A percentile compares a stretch with the other conserved stretches of the same genome.
phyloP scores from a whole-genome alignment of 1,140 invertebrate species.

The Ericerus pela region DNA sequence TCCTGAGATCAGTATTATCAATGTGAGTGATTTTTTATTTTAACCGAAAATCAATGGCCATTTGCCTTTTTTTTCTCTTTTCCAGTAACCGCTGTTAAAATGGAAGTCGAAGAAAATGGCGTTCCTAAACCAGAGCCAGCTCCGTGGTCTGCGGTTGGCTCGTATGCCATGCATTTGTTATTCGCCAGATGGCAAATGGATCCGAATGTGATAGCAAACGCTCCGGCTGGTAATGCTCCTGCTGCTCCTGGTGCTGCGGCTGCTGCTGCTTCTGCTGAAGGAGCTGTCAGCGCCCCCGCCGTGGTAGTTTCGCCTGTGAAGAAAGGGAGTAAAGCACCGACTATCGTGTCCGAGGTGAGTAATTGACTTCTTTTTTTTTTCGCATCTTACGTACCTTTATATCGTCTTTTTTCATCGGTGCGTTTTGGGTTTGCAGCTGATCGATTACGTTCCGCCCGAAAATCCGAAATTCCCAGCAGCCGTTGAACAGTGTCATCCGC shows the following conservation, averaged over 20 bases:
- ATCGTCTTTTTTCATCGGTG: too few relatives aligned
- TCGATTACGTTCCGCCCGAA: not conserved
- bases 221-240: not conserved
- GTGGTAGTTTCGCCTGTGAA: not conserved
- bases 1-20: too few relatives aligned
- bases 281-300: not conserved
- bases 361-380: too few relatives aligned
- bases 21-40: too few relatives aligned
- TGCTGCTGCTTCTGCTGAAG: not conserved
- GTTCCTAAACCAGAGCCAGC: not conserved
- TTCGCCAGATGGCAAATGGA: not conserved
- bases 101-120: not conserved
- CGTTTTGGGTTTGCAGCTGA: not conserved
- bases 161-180: slow-evolving; percentile 1
- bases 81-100: not conserved
- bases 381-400: too few relatives aligned
- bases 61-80: not conserved
- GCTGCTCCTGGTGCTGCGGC: not conserved
- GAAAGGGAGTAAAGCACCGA: too few relatives aligned
- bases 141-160: slow-evolving; percentile 4
- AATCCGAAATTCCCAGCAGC: not conserved
- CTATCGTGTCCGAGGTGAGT: too few relatives aligned
- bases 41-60: too few relatives aligned
- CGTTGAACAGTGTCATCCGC: not conserved
- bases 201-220: not conserved